Base-by-base conservation (phyloP, 2,113 vertebrate genomes). In the Dicaeum eximium region DNA sequence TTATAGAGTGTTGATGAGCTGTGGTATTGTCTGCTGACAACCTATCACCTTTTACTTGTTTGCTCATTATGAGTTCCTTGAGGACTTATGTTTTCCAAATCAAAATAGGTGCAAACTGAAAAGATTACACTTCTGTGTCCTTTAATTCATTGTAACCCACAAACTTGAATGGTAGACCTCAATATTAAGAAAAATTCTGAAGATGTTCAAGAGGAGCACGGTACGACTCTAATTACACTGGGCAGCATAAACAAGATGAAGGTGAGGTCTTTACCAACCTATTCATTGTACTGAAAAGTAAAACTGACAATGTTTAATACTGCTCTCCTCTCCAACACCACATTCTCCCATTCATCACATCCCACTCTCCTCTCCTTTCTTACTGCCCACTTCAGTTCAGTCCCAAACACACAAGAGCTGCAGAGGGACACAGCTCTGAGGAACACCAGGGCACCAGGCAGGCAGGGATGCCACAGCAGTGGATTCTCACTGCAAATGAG, bases 91-190 rank as follows among this genome's bases (percentile, higher is more conserved):
- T 65, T 65, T 30, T 28, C 31, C 24, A 66, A 61, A 83, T 12
- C 21, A 17, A 72, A 71, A 9, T 12, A 28, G 24, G 6, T 9
- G 7, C 1, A 48, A 20, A 70, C 6, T 13, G 4, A 54, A 62
- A 61, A 54, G n/a, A 13, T 8, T 7, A 22, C 2, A 13, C 2
- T 37, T 2, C 2, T n/a, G 24, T 4, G 23, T 28, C 31, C 6
- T 56, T 70, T 25, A 21, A 58, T 20, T 75, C 5, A 13, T 7
- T 53, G 17, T 22, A 66, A 18, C 2, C 61, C 65, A 78, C 3
- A 48, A 42, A 70, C 28, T 15, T 35, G 11, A 70, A 27, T 24
- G 2, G 1, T 13, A 16, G 2, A 35, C 13, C 23, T 62, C 44
- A 24, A 18, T 8, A 58, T 2, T 11, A 67, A 48, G n/a, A 61